Evolutionary conservation across 2,797 vertebrate genomes (phyloP), one percentile per base, ranked within the genome.

Genomic region (Poecilia gillii): DNA sequence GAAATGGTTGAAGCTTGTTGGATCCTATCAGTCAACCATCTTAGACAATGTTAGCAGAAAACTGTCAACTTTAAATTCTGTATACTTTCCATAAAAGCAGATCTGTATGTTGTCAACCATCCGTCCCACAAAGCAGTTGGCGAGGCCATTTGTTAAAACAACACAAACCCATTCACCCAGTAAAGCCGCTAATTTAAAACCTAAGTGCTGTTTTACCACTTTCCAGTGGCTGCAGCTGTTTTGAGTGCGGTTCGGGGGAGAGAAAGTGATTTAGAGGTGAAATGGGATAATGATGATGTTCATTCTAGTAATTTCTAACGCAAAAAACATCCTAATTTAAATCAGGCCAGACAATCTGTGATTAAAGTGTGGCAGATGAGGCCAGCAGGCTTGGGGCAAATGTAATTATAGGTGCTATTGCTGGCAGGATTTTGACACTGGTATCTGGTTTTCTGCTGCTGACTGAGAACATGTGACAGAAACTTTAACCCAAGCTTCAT

Each of bases 201-300:
- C 77, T 82, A 88, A 91, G 72, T 85, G 45, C 71, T 45, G 76
- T 78, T 89, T 85, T 81, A 81, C 75, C 90, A 84, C 90, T 87
- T 88, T 88, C 49, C 83, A 87, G 88, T 87, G 89, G 84, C 86
- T 86, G 89, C 81, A 84, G 88, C 89, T 88, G 91, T 89, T 92
- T 86, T 81, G 81, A 89, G 79, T 85, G 89, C 14, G 89, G 92
- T 89, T 7, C 33, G 79, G 73, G 80, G 82, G 79, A 59, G 87
- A 89, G 90, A 88, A 87, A 89, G 86, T 93, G 90, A 92, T 91
- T 93, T 89, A 90, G 84, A 89, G 87, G 84, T 89, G 81, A 81
- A 87, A 87, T 64, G 87, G 77, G 90, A 92, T 92, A 90, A 93
- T 91, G 85, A 93, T 83, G 85, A 90, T 87, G 87, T 91, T 91